Evolutionary conservation across 2,888 invertebrate species (phyloP).

Genomic region (Trissolcus japonicus): DNA sequence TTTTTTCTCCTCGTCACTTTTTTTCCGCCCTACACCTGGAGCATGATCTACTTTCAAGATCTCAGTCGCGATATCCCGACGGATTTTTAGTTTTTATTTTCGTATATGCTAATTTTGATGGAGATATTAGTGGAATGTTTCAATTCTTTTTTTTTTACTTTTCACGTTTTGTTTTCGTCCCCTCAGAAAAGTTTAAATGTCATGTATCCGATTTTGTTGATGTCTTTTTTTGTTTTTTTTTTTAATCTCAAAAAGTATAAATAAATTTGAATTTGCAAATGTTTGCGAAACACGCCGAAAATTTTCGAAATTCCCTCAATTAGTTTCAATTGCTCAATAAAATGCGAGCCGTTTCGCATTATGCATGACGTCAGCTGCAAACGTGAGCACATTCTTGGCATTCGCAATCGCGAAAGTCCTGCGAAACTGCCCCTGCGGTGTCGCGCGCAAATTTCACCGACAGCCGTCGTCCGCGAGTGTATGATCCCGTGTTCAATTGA

Average conservation of each 20-base stretch:
- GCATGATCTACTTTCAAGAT: slow-evolving; percentile 17
- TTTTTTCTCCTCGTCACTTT: slow-evolving; percentile 3
- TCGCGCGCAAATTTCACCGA: slow-evolving; percentile 29
- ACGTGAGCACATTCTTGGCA: slow-evolving; percentile 32
- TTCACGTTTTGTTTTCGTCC: too few relatives aligned
- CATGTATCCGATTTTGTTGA: background rate
- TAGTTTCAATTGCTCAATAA: slow-evolving; percentile 33
- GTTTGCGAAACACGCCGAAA: too few relatives aligned
- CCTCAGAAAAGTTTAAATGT: too few relatives aligned
- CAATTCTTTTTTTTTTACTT: background rate
- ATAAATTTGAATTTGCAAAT: too few relatives aligned
- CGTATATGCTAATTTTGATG: background rate
- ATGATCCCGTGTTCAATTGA: slow-evolving; percentile 28
- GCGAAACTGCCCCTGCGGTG: slow-evolving; percentile 22
- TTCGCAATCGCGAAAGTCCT: slow-evolving; percentile 26
- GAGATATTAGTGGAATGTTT: background rate
- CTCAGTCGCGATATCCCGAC: slow-evolving; percentile 9
- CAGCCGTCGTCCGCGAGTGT: background rate
- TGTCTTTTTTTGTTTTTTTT: too few relatives aligned
- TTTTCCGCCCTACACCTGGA: slow-evolving; percentile 39
- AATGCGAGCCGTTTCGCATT: slow-evolving; percentile 2
- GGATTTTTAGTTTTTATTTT: background rate
- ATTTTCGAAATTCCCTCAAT: slow-evolving; percentile 19
- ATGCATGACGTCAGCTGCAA: slow-evolving; percentile 35
- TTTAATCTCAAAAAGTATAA: too few relatives aligned